Percentiles rank a stretch among this genome's conserved stretches.
Conservation (phyloP, 2,888 invertebrate genomes). For the Lithosia quadra region DNA sequence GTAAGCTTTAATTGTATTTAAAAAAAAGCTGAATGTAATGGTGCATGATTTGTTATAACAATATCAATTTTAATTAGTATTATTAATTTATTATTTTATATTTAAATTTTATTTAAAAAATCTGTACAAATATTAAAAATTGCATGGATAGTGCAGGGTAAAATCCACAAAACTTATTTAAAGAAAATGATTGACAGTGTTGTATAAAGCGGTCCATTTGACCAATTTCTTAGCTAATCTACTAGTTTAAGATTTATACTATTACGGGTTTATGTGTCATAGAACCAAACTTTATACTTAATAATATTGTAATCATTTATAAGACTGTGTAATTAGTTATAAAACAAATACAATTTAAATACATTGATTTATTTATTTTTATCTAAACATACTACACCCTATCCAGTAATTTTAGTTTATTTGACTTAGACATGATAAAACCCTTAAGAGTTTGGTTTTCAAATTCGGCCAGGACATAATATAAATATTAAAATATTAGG, state of each 20-base stretch:
- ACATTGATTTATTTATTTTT: background rate
- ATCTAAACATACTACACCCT: background rate
- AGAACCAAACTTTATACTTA: slow-evolving; percentile 53
- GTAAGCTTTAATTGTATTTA: slow-evolving; percentile 57
- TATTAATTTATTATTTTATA: slow-evolving; percentile 24
- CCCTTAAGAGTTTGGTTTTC: too few species aligned
- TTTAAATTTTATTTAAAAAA: slow-evolving; percentile 31
- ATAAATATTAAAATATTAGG: too few species aligned
- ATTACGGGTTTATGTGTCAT: slow-evolving; percentile 70
- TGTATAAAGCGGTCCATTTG: slow-evolving; percentile 16
- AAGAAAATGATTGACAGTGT: slow-evolving; percentile 2
- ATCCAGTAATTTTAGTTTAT: too few species aligned
- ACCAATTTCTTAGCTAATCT: slow-evolving; percentile 10
- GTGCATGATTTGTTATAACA: slow-evolving; percentile 64
- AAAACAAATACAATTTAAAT: slow-evolving; percentile 40
- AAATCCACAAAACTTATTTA: slow-evolving; percentile 15
- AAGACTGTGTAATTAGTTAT: slow-evolving; percentile 60
- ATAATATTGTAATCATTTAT: slow-evolving; percentile 37
- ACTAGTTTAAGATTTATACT: slow-evolving; percentile 32
- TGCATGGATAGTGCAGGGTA: slow-evolving; percentile 69
- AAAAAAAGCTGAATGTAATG: slow-evolving; percentile 74
- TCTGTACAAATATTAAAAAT: slow-evolving; percentile 48
- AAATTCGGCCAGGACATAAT: too few species aligned
- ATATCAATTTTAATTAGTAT: slow-evolving; percentile 27
- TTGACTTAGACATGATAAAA: too few species aligned